These are phyloP conservation scores for Alligator mississippiensis DNA, from an alignment of 2,113 vertebrate species.

Conservation along the genomic window DNA sequence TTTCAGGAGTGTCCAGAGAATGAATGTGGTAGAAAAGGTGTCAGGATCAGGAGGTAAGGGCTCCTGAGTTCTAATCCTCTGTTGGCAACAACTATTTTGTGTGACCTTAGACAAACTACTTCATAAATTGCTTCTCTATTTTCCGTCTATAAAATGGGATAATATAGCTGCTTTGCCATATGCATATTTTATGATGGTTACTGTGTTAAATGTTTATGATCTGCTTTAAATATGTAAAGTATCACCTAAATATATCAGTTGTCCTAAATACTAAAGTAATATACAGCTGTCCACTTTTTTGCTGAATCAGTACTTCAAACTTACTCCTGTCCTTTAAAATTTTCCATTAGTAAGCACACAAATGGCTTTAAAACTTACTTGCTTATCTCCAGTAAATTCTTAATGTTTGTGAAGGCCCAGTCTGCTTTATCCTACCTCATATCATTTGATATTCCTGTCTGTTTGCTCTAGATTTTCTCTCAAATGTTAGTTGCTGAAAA, in stretches of 20 bases:
- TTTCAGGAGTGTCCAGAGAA: neutral
- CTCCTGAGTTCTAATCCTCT: neutral
- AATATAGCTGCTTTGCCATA: neutral
- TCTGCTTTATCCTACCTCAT: neutral
- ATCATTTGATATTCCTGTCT: neutral
- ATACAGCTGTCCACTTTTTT: neutral
- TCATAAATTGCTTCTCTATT: neutral
- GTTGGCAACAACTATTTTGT: neutral
- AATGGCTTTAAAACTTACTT: neutral
- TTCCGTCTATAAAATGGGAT: neutral
- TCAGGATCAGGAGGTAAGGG: neutral
- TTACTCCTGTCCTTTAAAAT: neutral
- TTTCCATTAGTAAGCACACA: neutral
- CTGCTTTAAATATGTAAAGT: neutral
- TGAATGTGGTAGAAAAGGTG: neutral
- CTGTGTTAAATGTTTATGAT: neutral
- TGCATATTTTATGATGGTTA: neutral
- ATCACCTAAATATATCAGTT: neutral
- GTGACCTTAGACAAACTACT: neutral
- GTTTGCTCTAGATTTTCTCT: neutral
- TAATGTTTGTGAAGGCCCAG: neutral
- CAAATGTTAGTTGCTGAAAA: neutral
- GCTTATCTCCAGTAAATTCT: neutral
- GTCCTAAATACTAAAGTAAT: neutral
- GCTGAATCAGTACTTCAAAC: neutral